Percentiles rank a stretch among this genome's conserved stretches.
Evolutionary conservation across 1,140 invertebrate genomes (phyloP).

Genomic region (Drosophila sulfurigaster): DNA sequence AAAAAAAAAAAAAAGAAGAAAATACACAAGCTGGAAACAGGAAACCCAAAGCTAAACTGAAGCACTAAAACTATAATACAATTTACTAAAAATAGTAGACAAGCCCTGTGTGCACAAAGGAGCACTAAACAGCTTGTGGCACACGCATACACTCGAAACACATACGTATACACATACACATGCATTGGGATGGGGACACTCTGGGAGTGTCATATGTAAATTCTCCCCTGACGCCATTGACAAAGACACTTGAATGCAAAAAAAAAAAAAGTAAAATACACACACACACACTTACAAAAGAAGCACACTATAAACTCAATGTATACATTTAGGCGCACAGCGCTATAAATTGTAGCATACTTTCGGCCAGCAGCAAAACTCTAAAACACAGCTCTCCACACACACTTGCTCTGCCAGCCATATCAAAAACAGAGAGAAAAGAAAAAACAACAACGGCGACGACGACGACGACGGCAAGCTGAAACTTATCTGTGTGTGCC

Average conservation of each 20-base stretch:
- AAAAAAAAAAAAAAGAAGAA: constrained; percentile 19
- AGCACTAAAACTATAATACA: constrained; percentile 82
- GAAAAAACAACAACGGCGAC: constrained; percentile 19
- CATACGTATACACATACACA: constrained; percentile 14
- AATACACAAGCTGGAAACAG: constrained; percentile 16
- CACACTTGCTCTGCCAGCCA: constrained; percentile 4
- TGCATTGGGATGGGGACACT: constrained; percentile 10
- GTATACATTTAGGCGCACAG: constrained; percentile 74
- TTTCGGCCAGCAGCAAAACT: constrained; percentile 68
- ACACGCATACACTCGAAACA: constrained; percentile 40
- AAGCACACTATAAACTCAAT: constrained; percentile 74
- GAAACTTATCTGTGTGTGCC: constrained; percentile 50
- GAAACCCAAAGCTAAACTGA: constrained; percentile 53
- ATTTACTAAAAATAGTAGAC: constrained; percentile 81
- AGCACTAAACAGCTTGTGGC: constrained; percentile 67
- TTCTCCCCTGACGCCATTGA: constrained; percentile 81
- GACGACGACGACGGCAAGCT: constrained; percentile 8
- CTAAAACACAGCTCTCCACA: constrained; percentile 61
- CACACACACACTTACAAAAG: constrained; percentile 40
- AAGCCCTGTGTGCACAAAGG: constrained; percentile 66
- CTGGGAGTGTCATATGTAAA: constrained; percentile 80
- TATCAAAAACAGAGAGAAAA: constrained; percentile 26
- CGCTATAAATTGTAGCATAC: constrained; percentile 74
- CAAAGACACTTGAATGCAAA: constrained; percentile 71
- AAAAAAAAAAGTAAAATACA: constrained; percentile 37